Evolutionary conservation across 2,797 vertebrate genomes (phyloP).

Genomic region (Thaleichthys pacificus): DNA sequence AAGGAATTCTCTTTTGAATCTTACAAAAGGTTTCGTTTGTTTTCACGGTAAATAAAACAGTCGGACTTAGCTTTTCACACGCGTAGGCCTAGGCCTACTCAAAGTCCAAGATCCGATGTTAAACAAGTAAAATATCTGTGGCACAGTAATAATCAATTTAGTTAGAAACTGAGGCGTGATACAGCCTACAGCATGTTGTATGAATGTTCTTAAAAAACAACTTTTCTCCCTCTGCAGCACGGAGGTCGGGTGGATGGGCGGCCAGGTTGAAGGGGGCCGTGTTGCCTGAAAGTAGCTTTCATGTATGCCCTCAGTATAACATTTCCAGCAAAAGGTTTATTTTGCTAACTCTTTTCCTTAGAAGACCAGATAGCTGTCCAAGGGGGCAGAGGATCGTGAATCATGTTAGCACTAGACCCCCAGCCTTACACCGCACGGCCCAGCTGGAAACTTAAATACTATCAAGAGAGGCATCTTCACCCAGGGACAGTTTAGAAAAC

Average conservation of each 20-base stretch:
- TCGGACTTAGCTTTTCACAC: neutral
- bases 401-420: neutral
- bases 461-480: too few relatives aligned
- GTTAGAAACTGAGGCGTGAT: neutral
- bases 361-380: neutral
- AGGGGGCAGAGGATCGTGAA: neutral
- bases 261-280: neutral
- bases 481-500: too few relatives aligned
- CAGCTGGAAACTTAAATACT: too few relatives aligned
- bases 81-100: neutral
- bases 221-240: neutral
- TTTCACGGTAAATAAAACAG: conserved; percentile 6
- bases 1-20: neutral
- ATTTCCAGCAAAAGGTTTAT: neutral
- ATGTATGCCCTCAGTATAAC: neutral
- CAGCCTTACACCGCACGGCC: too few relatives aligned
- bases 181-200: neutral
- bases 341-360: neutral
- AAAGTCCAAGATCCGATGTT: neutral
- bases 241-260: neutral
- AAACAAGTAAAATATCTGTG: neutral
- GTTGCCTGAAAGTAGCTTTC: neutral
- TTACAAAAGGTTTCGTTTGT: neutral
- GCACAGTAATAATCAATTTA: neutral
- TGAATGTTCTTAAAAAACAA: neutral